Conservation (phyloP, 2,797 vertebrate species). For the Takifugu ocellatus region DNA sequence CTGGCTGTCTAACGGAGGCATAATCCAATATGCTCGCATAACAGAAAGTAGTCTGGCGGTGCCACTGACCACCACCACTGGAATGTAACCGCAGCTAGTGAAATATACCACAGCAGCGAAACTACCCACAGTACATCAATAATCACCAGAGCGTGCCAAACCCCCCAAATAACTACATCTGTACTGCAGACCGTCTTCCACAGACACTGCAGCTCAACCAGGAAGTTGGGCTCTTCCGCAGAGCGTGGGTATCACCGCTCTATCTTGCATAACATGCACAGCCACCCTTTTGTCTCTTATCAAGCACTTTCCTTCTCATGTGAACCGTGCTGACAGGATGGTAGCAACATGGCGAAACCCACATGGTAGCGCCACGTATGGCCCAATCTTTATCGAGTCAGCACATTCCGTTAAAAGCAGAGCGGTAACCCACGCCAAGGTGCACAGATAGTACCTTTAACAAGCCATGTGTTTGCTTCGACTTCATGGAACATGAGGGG, state of each 20-base stretch:
- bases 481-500: constrained; percentile 60
- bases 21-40: constrained; percentile 59
- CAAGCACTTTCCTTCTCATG: constrained; percentile 64
- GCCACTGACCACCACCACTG: constrained; percentile 67
- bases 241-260: constrained; percentile 47
- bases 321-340: constrained; percentile 63
- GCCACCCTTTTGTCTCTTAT: constrained; percentile 59
- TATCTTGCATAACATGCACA: constrained; percentile 56
- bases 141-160: constrained; percentile 64
- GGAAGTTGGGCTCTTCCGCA: constrained; percentile 39
- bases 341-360: constrained; percentile 66
- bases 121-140: constrained; percentile 70
- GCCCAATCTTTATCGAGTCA: constrained; percentile 62
- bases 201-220: constrained; percentile 32
- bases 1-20: constrained; percentile 53
- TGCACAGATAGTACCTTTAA: constrained; percentile 71
- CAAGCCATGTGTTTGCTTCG: constrained; percentile 66
- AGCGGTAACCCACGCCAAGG: constrained; percentile 64
- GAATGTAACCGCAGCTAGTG: constrained; percentile 71
- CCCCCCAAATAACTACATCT: constrained; percentile 57
- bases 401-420: constrained; percentile 69
- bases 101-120: constrained; percentile 68
- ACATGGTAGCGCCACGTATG: constrained; percentile 62
- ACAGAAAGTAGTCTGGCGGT: constrained; percentile 54
- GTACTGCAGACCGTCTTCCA: constrained; percentile 45